Evolutionary conservation across 2,888 invertebrate species (phyloP).

Genomic region (Andrena bucephala): DNA sequence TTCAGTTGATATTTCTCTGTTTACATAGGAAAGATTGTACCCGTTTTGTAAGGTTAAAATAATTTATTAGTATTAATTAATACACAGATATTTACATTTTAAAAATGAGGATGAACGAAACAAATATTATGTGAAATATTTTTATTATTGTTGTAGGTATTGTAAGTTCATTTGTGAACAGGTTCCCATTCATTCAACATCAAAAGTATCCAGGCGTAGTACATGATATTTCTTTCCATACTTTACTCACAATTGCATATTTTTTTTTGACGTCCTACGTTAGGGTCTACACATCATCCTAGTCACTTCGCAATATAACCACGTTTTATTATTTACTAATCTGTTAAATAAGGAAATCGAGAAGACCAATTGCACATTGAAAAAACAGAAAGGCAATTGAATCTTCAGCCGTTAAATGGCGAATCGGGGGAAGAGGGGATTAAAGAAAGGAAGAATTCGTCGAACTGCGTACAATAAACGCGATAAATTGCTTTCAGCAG

Average conservation of each 20-base stretch:
- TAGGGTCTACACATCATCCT: neutral
- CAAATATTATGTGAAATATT: too few species aligned
- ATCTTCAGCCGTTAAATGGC: neutral
- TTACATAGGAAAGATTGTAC: too few species aligned
- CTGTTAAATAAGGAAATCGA: neutral
- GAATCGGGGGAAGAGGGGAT: neutral
- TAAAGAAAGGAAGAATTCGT: neutral
- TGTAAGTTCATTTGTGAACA: too few species aligned
- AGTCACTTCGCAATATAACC: neutral
- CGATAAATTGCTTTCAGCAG: constrained; percentile 31
- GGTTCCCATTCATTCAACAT: too few species aligned
- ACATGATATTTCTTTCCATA: neutral
- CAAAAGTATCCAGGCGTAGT: neutral
- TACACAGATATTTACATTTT: too few species aligned
- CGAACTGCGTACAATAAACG: constrained; percentile 18
- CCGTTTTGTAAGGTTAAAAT: too few species aligned
- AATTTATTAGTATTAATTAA: too few species aligned
- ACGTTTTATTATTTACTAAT: neutral
- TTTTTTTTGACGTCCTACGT: neutral
- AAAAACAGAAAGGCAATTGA: neutral
- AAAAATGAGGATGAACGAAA: too few species aligned
- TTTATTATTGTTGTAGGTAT: too few species aligned
- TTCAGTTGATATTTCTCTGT: too few species aligned
- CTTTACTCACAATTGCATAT: neutral
- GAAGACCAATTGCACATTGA: neutral